Base-by-base conservation (phyloP, 2,797 vertebrate species). In the Molossus alvarezi region DNA sequence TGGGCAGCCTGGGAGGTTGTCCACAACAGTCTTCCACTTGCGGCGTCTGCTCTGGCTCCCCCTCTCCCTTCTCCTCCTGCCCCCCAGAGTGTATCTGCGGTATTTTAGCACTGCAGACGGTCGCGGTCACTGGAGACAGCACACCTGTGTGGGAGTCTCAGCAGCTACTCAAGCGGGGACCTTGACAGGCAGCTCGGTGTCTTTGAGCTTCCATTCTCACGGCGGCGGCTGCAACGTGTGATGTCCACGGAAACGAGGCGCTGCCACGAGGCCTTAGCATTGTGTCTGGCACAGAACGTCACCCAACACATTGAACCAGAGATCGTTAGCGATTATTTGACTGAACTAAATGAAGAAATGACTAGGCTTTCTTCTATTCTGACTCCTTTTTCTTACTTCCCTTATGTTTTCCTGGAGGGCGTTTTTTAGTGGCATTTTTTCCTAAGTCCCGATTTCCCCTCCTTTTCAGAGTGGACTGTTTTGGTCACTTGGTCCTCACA, bases 231-330 rank as follows among this genome's bases (percentile, higher is more conserved):
- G 25, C 37, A 6, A 0, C 3, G 9, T 29, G 12, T 29, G 62
- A 90, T 33, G 27, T 27, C 45, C 84, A 27, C 0, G 45, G 29
- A 13, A 37, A 18, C 3, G n/a, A 60, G 48, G 11, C 10, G n/a
- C 55, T 4, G 4, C 60, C 7, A 9, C 17, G 1, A 37, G 41
- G n/a, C n/a, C 29, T 60, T 73, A 79, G 83, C 4, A 0, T 37
- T 33, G 25, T 37, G 4, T 27, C 27, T 17, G 53, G 5, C 48
- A 25, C 2, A 0, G 9, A 41, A 10, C 3, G 1, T 20, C 29
- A n/a, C 27, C 72, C 12, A 8, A 7, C 8, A 67, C 21, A 53
- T 5, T 14, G 58, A 84, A 95, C 53, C 4, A 90, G 25, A 20
- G 55, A 15, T 45, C 20, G 41, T 72, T 23, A 15, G n/a, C 33